A percentile compares a stretch with the other conserved stretches of the same genome.
These are phyloP conservation scores for Noctuana brunneofusca DNA, from an alignment of 2,888 invertebrate species.

Conservation along the genomic window DNA sequence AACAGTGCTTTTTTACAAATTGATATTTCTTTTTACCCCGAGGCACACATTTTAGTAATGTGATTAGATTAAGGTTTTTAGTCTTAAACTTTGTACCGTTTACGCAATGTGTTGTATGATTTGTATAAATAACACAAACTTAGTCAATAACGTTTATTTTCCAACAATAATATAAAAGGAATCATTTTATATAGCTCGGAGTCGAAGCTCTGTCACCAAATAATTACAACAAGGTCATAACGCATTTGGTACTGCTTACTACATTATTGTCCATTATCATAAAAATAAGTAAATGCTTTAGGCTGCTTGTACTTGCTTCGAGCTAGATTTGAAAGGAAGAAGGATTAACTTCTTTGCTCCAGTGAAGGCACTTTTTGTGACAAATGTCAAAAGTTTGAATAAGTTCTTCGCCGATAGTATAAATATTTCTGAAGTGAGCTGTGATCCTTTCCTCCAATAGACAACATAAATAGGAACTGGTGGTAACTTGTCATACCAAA, in stretches of 20 bases:
- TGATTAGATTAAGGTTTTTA: no score
- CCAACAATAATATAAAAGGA: constrained; percentile 63
- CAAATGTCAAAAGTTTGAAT: constrained; percentile 50
- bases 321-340: constrained; percentile 55
- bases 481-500: constrained; percentile 74
- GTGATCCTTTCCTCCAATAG: constrained; percentile 68
- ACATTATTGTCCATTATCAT: constrained; percentile 38
- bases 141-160: constrained; percentile 57
- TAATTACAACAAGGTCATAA: constrained; percentile 53
- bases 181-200: constrained; percentile 48
- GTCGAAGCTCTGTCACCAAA: constrained; percentile 54
- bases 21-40: constrained; percentile 1
- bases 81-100: no score
- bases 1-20: constrained; percentile 77
- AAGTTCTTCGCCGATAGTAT: constrained; percentile 54
- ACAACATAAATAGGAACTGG: constrained; percentile 65
- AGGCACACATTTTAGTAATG: no score
- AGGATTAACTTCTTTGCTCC: constrained; percentile 61
- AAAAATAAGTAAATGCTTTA: constrained; percentile 59
- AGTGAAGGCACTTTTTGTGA: constrained; percentile 57
- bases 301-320: constrained; percentile 66
- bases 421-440: constrained; percentile 49
- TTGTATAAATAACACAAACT: not conserved
- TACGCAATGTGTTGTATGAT: not conserved
- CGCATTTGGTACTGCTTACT: constrained; percentile 49